These are phyloP conservation scores for Sisor rabdophorus DNA, from an alignment of 2,113 vertebrate species.

Conservation along the genomic window DNA sequence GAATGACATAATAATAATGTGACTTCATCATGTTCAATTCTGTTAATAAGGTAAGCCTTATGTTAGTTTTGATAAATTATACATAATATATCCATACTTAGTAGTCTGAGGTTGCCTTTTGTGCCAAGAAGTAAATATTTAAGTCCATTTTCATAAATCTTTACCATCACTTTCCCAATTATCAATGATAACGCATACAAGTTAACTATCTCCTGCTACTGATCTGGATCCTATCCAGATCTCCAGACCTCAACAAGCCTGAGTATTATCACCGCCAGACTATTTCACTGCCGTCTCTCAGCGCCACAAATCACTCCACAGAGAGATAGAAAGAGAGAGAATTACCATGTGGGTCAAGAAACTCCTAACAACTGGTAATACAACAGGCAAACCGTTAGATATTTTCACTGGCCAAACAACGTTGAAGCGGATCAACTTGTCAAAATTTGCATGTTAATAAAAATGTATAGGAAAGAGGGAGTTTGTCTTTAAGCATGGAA, in stretches of 20 bases:
- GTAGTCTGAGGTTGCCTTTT: not conserved
- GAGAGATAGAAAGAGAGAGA: not conserved
- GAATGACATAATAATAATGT: too few relatives aligned
- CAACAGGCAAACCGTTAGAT: slow-evolving; percentile 9
- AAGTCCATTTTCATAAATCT: not conserved
- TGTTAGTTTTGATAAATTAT: not conserved
- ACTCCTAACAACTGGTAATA: not conserved
- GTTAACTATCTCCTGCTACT: slow-evolving; percentile 9
- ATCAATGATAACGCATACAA: not conserved
- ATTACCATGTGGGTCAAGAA: slow-evolving; percentile 28
- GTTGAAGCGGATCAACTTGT: slow-evolving; percentile 21
- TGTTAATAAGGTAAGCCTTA: too few relatives aligned
- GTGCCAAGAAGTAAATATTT: not conserved
- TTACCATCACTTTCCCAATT: not conserved
- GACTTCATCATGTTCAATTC: too few relatives aligned
- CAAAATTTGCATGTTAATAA: slow-evolving; percentile 31
- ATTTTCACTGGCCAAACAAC: slow-evolving; percentile 10
- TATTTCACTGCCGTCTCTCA: not conserved
- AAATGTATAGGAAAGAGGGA: not conserved
- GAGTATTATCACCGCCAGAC: not conserved
- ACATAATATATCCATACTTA: not conserved
- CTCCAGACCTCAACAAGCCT: slow-evolving; percentile 29
- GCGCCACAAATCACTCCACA: slow-evolving; percentile 30
- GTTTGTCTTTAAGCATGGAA: not conserved
- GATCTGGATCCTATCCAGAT: slow-evolving; percentile 18